These are phyloP conservation scores for Hydrozoanthus gracilis DNA, from an alignment of 92 coral and sea anemone genomes.

Conservation along the genomic window DNA sequence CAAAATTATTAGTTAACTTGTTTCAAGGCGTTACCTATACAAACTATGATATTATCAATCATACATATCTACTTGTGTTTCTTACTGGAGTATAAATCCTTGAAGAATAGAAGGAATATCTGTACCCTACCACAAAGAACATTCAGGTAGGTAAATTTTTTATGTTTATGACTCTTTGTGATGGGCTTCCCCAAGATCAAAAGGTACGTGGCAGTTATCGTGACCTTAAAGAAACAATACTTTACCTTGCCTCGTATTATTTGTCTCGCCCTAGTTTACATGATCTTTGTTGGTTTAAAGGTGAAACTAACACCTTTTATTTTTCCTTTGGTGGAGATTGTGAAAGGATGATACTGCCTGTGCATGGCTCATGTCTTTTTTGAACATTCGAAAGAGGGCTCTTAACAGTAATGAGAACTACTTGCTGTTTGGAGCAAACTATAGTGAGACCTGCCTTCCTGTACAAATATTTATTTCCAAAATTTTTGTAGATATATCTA, in stretches of 20 bases:
- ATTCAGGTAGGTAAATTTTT: slow-evolving; percentile 32
- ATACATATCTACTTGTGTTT: slow-evolving; percentile 14
- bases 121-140: slow-evolving; percentile 38
- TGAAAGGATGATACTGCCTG: slow-evolving; percentile 57
- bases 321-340: slow-evolving; percentile 54
- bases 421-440: slow-evolving; percentile 55
- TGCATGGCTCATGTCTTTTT: slow-evolving; percentile 50
- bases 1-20: not conserved
- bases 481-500: slow-evolving; percentile 21
- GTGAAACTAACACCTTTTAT: slow-evolving; percentile 45
- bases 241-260: slow-evolving; percentile 36
- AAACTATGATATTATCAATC: slow-evolving; percentile 4
- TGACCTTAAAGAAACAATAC: slow-evolving; percentile 39
- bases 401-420: slow-evolving; percentile 48
- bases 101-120: slow-evolving; percentile 10
- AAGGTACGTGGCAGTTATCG: slow-evolving; percentile 52
- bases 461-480: slow-evolving; percentile 24
- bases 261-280: slow-evolving; percentile 16
- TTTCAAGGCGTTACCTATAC: slow-evolving; percentile 7
- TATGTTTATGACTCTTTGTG: slow-evolving; percentile 40
- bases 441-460: slow-evolving; percentile 32
- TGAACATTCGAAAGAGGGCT: slow-evolving; percentile 42
- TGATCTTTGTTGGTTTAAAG: slow-evolving; percentile 34
- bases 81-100: slow-evolving; percentile 10
- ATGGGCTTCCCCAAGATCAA: slow-evolving; percentile 32